Base-by-base conservation (phyloP, 92 coral and sea anemone species). In the Pocillopora grandis region DNA sequence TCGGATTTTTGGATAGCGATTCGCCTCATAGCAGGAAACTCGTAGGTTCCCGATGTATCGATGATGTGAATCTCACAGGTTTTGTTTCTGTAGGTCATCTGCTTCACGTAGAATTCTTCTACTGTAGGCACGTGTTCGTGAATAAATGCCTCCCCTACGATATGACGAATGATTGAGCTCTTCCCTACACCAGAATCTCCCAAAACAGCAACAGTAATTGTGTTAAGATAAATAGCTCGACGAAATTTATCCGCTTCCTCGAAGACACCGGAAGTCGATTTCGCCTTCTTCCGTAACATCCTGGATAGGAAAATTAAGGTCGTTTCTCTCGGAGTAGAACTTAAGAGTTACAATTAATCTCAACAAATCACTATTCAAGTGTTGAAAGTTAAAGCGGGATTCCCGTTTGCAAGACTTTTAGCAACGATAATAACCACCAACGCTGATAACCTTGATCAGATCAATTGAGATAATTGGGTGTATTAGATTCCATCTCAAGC, bases 1-100 rank as follows among this genome's bases (percentile, higher is more conserved):
- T 96, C 98, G 1, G 98, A 91, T 70, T 96, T 96, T 70, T 79
- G 76, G 52, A 96, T 96, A 10, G 95, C 99, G 2, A 96, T 87
- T 72, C 91, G 86, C 67, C 99, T 77, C 99, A 96, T 96, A 1
- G 95, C 96, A 8, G 99, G 98, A 60, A 96, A 96, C 76, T 96
- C 99, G 87, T 96, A 94, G n/a, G 89, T 83, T 8, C 99, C 99
- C 10, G 99, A 90, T 0, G 95, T 96, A 49, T 96, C 99, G 12
- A 96, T 89, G 59, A 96, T 85, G 56, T 91, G 96, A 18, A 96
- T 87, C 71, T 92, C 91, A 42, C 84, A 92, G 13, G 96, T 83
- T 65, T 92, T 90, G 75, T 95, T 92, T 18, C 78, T 88, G 75
- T 93, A 86, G 21, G 87, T 76, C n/a, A 96, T 80, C 23, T 96